Conservation (phyloP, 2,797 vertebrate genomes). For the Streptopelia turtur region DNA sequence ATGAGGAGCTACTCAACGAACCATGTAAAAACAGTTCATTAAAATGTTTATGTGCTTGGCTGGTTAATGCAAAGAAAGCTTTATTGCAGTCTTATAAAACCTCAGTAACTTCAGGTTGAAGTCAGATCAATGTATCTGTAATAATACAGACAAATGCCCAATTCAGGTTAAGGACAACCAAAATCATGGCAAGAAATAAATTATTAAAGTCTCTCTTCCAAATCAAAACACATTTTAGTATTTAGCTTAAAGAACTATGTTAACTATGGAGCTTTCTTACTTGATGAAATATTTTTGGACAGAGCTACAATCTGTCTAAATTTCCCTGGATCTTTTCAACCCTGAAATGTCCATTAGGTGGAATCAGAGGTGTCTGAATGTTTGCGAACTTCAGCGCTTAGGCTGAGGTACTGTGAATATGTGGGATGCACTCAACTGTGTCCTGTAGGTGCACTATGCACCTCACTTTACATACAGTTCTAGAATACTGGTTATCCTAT, state of each 20-base stretch:
- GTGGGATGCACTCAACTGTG: neutral
- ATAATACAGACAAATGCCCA: conserved; percentile 57
- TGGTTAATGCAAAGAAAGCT: conserved; percentile 82
- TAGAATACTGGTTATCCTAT: neutral
- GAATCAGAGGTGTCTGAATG: neutral
- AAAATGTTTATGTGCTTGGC: conserved; percentile 82
- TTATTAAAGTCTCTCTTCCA: neutral
- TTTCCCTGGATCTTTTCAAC: neutral
- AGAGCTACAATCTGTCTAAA: neutral
- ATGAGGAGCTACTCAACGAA: conserved; percentile 77
- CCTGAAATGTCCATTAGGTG: neutral
- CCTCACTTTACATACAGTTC: neutral
- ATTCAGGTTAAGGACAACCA: neutral
- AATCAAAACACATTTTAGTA: neutral
- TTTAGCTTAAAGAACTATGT: neutral
- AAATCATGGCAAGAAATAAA: neutral
- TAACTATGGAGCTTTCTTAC: neutral
- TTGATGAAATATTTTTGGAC: neutral
- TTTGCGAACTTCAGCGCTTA: neutral
- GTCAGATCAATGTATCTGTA: conserved; percentile 47
- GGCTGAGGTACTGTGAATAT: neutral
- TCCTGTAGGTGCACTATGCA: neutral
- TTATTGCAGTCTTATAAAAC: conserved; percentile 77
- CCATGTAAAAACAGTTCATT: conserved; percentile 85
- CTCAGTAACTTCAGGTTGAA: conserved; percentile 68